Evolutionary conservation across 2,888 invertebrate genomes (phyloP), one percentile per base, ranked within the genome.

Genomic region (Brachynemurus nebulosus): DNA sequence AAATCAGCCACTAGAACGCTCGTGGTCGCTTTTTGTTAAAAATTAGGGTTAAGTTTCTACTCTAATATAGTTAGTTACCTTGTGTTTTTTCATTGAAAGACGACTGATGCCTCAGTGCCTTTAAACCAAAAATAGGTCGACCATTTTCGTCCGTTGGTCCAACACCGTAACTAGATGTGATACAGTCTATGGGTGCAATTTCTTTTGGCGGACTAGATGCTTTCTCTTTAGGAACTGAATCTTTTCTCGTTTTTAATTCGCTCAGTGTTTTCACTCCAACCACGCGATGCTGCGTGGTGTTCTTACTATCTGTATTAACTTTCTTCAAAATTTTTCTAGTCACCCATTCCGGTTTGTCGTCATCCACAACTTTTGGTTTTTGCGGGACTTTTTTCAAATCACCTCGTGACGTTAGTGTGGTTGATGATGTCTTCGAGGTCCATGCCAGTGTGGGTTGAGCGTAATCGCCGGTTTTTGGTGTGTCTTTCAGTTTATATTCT

Each of bases 61-160:
- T n/a, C n/a, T n/a, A n/a, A n/a, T 21, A 39, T 45, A 33, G 12
- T 7, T 11, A 38, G 8, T 58, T 60, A 81, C 81, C 79, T 73
- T 77, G 76, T 53, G 71, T 74, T 60, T 74, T 75, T 53, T 71
- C 69, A 56, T 71, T 70, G 55, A 72, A 71, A 54, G 72, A 72
- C 53, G 64, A 63, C 57, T 73, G 71, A 46, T 70, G 70, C 50
- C 74, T 69, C 47, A 86, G 68, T 45, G 86, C 86, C 57, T 73
- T 74, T 52, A 86, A 74, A 44, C 86, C 86, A 64, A 86, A 86
- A 45, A 86, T 67, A 17, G 86, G 86, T 45, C 72, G 69, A 9
- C 86, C 86, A 53, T 83, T 77, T 51, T 85, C 82, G 58, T 86
- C 86, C 2, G 81, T 77, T 19, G 86, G 86, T 1, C 86, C 86